Evolutionary conservation across 1,140 invertebrate genomes (phyloP).

Genomic region (Drosophila mauritiana): DNA sequence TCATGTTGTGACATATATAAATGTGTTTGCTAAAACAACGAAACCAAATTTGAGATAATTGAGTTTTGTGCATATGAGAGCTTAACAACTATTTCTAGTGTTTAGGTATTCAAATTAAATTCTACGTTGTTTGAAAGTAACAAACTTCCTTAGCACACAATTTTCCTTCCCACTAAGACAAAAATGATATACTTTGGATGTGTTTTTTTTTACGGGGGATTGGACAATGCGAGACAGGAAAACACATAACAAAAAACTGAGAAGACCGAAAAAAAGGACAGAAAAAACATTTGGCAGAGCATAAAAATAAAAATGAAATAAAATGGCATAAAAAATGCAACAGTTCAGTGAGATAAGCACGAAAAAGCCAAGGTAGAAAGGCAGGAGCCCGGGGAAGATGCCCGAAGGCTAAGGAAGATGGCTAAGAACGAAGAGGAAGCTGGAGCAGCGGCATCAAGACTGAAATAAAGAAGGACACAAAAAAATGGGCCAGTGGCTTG

Average conservation of each 20-base stretch:
- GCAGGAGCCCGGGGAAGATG: not conserved
- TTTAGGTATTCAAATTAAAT: too few species aligned
- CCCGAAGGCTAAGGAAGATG: not conserved
- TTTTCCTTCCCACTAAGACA: slow-evolving; percentile 22
- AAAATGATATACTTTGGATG: slow-evolving; percentile 66
- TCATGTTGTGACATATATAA: not conserved
- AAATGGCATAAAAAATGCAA: slow-evolving; percentile 79
- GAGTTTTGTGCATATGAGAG: too few species aligned
- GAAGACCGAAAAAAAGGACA: slow-evolving; percentile 16
- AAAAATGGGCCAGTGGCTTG: slow-evolving; percentile 32
- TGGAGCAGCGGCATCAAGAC: slow-evolving; percentile 14
- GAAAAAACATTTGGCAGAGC: slow-evolving; percentile 58
- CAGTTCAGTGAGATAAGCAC: slow-evolving; percentile 66
- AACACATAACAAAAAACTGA: slow-evolving; percentile 21
- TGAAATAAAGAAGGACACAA: slow-evolving; percentile 12
- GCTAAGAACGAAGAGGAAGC: slow-evolving; percentile 25
- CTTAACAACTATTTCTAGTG: too few species aligned
- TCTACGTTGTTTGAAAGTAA: not conserved
- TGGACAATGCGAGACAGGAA: slow-evolving; percentile 17
- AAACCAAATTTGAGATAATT: not conserved
- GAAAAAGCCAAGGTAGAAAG: slow-evolving; percentile 43
- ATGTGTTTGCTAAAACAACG: not conserved
- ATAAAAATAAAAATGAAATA: slow-evolving; percentile 74
- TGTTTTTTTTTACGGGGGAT: slow-evolving; percentile 20
- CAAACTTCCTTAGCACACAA: slow-evolving; percentile 1